Evolutionary conservation across 37 sponge, comb jelly and placozoan species (phyloP).

Genomic region (Trichoplax adhaerens): DNA sequence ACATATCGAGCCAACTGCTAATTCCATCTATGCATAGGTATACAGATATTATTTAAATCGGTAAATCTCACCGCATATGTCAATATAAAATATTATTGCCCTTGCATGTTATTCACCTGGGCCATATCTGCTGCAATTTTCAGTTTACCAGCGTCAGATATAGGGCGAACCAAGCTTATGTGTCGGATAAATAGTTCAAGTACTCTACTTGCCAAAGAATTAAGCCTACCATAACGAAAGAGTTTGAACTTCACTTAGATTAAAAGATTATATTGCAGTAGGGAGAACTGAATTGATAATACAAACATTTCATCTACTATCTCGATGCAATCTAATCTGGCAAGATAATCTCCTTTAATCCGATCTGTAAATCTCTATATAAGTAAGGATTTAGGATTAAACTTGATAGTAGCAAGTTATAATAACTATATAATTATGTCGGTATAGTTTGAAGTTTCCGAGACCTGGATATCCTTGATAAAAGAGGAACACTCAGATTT

Average conservation of each 20-base stretch:
- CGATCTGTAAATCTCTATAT: too few relatives aligned
- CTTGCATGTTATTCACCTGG: constrained; percentile 26
- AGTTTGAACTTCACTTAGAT: not conserved
- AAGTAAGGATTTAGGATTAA: not conserved
- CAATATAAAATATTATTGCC: not conserved
- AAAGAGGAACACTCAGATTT: constrained; percentile 31
- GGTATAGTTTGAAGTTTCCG: too few relatives aligned
- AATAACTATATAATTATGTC: not conserved
- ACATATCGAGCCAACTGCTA: constrained; percentile 57
- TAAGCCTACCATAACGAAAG: constrained; percentile 2
- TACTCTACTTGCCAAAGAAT: not conserved
- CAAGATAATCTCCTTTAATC: too few relatives aligned
- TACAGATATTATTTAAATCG: not conserved
- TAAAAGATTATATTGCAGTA: constrained; percentile 4
- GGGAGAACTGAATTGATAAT: constrained; percentile 8
- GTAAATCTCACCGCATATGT: not conserved
- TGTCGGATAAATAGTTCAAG: constrained; percentile 68
- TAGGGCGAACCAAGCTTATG: constrained; percentile 69
- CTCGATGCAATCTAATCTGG: not conserved
- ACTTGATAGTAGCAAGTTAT: not conserved
- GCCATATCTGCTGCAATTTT: constrained; percentile 87
- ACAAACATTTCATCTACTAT: not conserved
- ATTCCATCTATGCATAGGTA: constrained; percentile 27
- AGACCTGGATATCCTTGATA: constrained; percentile 61
- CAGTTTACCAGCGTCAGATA: constrained; percentile 82